These are phyloP conservation scores for Eupleurogrammus muticus DNA, from an alignment of 2,797 vertebrate genomes.

Conservation along the genomic window DNA sequence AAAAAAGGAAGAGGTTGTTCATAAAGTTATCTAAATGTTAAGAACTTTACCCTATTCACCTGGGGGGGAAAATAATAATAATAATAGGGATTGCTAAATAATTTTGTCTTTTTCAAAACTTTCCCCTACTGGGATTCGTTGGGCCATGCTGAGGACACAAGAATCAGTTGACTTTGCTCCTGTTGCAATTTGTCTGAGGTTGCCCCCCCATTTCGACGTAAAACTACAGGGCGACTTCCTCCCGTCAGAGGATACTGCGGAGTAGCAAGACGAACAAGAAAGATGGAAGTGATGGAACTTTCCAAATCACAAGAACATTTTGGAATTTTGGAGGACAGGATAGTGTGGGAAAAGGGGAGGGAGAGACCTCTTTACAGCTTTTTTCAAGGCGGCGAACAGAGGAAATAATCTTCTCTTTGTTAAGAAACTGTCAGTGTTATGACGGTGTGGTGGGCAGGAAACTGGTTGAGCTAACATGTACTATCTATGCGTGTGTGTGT, in stretches of 20 bases:
- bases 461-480: constrained; percentile 34
- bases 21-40: too few species aligned
- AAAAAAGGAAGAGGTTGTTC: too few species aligned
- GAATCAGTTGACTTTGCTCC: constrained; percentile 5
- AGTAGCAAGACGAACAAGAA: constrained; percentile 36
- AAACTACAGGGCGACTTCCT: too few species aligned
- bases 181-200: not conserved
- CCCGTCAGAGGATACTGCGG: constrained; percentile 11
- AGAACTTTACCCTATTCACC: too few species aligned
- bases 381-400: constrained; percentile 80
- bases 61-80: too few species aligned
- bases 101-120: too few species aligned
- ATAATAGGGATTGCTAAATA: too few species aligned
- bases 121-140: too few species aligned
- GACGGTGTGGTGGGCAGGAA: constrained; percentile 73
- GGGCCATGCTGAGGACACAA: too few species aligned
- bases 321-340: constrained; percentile 61
- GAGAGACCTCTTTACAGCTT: constrained; percentile 67
- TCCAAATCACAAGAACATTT: constrained; percentile 59
- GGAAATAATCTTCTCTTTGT: constrained; percentile 82
- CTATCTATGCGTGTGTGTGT: constrained; percentile 8
- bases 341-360: constrained; percentile 72
- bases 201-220: too few species aligned
- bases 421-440: constrained; percentile 77
- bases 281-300: constrained; percentile 60